These are phyloP conservation scores for Eurytoma adleriae DNA, from an alignment of 2,888 invertebrate genomes.

Conservation along the genomic window DNA sequence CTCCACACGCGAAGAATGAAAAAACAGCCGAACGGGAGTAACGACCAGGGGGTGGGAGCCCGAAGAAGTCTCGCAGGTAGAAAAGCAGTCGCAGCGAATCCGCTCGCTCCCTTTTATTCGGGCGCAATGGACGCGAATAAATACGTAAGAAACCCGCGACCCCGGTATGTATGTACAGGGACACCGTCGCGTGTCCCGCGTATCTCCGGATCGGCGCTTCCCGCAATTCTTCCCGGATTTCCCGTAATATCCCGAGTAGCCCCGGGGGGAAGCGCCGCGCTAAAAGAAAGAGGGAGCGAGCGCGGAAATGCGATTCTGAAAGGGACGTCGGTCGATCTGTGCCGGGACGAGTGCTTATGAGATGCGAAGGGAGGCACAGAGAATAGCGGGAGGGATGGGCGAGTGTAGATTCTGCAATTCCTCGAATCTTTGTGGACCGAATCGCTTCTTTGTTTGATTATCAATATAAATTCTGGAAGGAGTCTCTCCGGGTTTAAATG, in stretches of 20 bases:
- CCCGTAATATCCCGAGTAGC: constrained; percentile 15
- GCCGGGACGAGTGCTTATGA: constrained; percentile 5
- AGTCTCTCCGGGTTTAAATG: too few relatives aligned
- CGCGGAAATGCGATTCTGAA: neutral
- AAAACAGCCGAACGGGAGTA: neutral
- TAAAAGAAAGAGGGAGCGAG: neutral
- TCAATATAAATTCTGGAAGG: too few relatives aligned
- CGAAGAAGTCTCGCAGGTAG: neutral
- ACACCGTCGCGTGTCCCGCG: too few relatives aligned
- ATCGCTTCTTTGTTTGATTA: neutral
- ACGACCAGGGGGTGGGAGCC: neutral
- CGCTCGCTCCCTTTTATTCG: neutral
- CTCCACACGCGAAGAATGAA: neutral
- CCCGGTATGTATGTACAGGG: neutral
- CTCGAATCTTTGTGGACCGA: too few relatives aligned
- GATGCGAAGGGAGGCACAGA: neutral
- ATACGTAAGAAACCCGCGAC: neutral
- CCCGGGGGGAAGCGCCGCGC: constrained; percentile 3
- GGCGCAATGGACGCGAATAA: neutral
- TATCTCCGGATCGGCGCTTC: neutral
- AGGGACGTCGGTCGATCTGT: too few relatives aligned
- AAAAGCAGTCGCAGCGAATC: neutral
- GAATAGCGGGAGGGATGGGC: too few relatives aligned
- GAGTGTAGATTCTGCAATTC: too few relatives aligned
- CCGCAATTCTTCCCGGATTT: constrained; percentile 40